Conservation (phyloP, 2,113 vertebrate genomes). For the Xiphophorus maculatus region DNA sequence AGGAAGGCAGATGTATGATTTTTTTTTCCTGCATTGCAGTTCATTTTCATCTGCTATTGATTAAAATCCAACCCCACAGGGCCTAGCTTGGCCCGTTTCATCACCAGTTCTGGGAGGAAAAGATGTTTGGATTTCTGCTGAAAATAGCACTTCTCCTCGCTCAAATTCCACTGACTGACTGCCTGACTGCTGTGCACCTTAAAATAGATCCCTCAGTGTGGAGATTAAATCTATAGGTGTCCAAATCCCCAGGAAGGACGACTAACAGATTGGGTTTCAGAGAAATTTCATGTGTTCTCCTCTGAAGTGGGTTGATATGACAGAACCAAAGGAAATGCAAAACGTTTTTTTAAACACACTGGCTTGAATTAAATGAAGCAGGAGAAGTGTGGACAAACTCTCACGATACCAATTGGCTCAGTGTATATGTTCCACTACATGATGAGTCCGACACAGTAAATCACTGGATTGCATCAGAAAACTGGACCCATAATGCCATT, state of each 20-base stretch:
- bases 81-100: constrained; percentile 44
- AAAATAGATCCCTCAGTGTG: constrained; percentile 69
- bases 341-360: constrained; percentile 27
- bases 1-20: constrained; percentile 57
- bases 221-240: constrained; percentile 61
- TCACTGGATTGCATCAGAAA: constrained; percentile 5
- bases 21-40: constrained; percentile 63
- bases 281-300: constrained; percentile 54
- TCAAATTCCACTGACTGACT: constrained; percentile 61
- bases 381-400: neutral
- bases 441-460: constrained; percentile 40
- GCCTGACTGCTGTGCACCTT: constrained; percentile 42
- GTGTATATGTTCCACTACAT: constrained; percentile 11
- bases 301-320: constrained; percentile 50
- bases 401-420: neutral
- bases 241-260: constrained; percentile 62
- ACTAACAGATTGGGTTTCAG: constrained; percentile 61
- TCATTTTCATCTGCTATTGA: constrained; percentile 79
- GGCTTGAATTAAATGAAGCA: constrained; percentile 24
- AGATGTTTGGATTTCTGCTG: constrained; percentile 66
- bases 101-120: constrained; percentile 51
- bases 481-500: constrained; percentile 8
- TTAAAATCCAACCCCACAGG: constrained; percentile 67
- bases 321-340: constrained; percentile 37
- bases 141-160: constrained; percentile 72